Evolutionary conservation across 2,113 vertebrate genomes (phyloP).

Genomic region (Nanorana parkeri): DNA sequence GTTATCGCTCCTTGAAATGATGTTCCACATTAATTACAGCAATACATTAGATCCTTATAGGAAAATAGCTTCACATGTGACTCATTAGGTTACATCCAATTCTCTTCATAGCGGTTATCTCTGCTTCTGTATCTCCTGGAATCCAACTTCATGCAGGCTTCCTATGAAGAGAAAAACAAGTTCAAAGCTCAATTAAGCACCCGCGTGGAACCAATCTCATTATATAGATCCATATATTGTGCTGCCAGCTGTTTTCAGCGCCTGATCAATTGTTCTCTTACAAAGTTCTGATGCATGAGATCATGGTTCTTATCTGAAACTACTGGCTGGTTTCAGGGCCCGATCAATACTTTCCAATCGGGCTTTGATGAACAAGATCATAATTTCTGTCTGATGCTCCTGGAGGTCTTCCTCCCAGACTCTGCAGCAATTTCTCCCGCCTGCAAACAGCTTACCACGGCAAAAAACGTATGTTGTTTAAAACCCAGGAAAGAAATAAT

Average conservation of each 20-base stretch:
- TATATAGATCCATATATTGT: constrained; percentile 22
- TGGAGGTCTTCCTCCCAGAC: background rate
- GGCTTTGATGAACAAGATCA: background rate
- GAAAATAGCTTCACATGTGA: too few relatives aligned
- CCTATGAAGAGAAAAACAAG: background rate
- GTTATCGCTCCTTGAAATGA: too few relatives aligned
- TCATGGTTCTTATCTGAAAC: background rate
- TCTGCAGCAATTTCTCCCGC: background rate
- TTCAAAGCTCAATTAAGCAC: background rate
- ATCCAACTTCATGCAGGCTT: background rate
- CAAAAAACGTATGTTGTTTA: too few relatives aligned
- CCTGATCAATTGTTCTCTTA: background rate
- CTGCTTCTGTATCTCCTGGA: background rate
- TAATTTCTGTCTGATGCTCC: background rate
- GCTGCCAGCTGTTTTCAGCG: constrained; percentile 8
- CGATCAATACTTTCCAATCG: background rate
- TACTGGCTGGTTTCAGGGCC: background rate
- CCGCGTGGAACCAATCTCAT: background rate
- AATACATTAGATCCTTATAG: too few relatives aligned
- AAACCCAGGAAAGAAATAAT: too few relatives aligned
- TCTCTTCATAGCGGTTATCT: background rate
- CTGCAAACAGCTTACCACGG: background rate
- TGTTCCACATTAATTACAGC: too few relatives aligned
- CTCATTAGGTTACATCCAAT: too few relatives aligned
- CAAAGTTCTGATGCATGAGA: background rate